Conservation (phyloP, 2,888 invertebrate species). For the Stenoptilia bipunctidactyla region DNA sequence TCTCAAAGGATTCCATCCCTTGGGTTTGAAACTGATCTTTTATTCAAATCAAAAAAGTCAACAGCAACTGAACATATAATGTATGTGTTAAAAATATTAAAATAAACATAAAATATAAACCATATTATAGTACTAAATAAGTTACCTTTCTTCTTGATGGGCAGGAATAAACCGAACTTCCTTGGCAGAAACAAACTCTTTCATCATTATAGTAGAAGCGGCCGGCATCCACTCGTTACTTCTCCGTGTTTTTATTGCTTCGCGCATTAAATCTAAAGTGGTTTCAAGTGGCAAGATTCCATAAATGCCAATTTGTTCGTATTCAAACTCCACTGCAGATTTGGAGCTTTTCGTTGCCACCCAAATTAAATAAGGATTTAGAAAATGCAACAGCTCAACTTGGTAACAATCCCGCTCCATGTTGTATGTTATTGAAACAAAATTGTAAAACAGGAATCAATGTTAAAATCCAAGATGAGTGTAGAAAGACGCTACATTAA, state of each 20-base stretch:
- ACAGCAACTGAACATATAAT: no score
- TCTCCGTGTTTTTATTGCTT: constrained; percentile 17
- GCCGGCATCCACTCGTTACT: constrained; percentile 36
- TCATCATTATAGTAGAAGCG: constrained; percentile 24
- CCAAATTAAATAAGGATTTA: constrained; percentile 51
- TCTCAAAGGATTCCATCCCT: no score
- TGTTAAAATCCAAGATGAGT: no score
- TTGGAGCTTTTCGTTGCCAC: constrained; percentile 22
- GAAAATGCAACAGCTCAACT: constrained; percentile 34
- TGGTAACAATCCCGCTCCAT: constrained; percentile 34
- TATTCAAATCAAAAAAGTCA: no score
- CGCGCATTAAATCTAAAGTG: constrained; percentile 20
- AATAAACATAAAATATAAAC: no score
- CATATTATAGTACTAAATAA: no score
- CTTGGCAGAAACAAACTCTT: constrained; percentile 21
- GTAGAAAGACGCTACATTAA: no score
- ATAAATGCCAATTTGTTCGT: constrained; percentile 48
- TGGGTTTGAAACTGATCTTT: no score
- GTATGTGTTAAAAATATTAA: no score
- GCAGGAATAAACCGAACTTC: constrained; percentile 35
- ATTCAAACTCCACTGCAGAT: constrained; percentile 19
- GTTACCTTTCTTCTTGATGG: constrained; percentile 34
- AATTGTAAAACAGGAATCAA: no score
- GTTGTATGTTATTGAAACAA: no score
- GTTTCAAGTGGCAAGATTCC: constrained; percentile 36